These are phyloP conservation scores for Xyliphius kryptos DNA, from an alignment of 2,113 vertebrate genomes.

Conservation along the genomic window DNA sequence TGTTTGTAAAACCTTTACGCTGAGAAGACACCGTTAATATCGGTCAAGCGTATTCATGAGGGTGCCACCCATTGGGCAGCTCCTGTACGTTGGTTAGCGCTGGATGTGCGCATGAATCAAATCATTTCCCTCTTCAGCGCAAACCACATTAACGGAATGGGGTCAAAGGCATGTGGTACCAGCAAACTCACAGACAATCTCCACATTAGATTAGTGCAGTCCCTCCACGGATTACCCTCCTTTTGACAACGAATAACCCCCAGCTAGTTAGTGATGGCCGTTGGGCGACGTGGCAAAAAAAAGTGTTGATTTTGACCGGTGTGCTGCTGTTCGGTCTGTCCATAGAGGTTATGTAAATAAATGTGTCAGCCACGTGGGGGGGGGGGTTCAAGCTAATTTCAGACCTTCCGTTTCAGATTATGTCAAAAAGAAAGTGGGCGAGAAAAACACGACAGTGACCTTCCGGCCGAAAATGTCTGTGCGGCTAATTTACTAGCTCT, in stretches of 20 bases:
- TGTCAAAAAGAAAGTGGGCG: slow-evolving; percentile 29
- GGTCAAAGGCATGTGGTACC: slow-evolving; percentile 49
- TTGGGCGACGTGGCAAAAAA: slow-evolving; percentile 38
- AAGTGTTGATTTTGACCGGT: slow-evolving; percentile 46
- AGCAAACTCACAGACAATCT: slow-evolving; percentile 39
- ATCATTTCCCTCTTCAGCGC: slow-evolving; percentile 26
- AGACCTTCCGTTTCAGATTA: slow-evolving; percentile 41
- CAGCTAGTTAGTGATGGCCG: slow-evolving; percentile 41
- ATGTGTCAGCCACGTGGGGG: slow-evolving; percentile 42
- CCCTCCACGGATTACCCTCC: slow-evolving; percentile 40
- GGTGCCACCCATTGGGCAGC: slow-evolving; percentile 38
- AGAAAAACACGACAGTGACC: slow-evolving; percentile 38
- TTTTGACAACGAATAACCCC: slow-evolving; percentile 50
- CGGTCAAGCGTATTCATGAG: too few species aligned
- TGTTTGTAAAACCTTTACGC: too few species aligned
- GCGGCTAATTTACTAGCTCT: slow-evolving; percentile 36
- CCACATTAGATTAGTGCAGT: slow-evolving; percentile 51
- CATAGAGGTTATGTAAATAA: slow-evolving; percentile 46
- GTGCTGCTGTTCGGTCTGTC: slow-evolving; percentile 35
- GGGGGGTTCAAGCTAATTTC: slow-evolving; percentile 47
- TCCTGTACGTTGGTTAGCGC: slow-evolving; percentile 38
- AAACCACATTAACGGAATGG: slow-evolving; percentile 51
- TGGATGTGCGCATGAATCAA: slow-evolving; percentile 22
- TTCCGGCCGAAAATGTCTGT: slow-evolving; percentile 37
- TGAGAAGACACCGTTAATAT: too few species aligned